Evolutionary conservation across 2,888 invertebrate genomes (phyloP), one percentile per base, ranked within the genome.

Genomic region (Podotricha telesiphe): DNA sequence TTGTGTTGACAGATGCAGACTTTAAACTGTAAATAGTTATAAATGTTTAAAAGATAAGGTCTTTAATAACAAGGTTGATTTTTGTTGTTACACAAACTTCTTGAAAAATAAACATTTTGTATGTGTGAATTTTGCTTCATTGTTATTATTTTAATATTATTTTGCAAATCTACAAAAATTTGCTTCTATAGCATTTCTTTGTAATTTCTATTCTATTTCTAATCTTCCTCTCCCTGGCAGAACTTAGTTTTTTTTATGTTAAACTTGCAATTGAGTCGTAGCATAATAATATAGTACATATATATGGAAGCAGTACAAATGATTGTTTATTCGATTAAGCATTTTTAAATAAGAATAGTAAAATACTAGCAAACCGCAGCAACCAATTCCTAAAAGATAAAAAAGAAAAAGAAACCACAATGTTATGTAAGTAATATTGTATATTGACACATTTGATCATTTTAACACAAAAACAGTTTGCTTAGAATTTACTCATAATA

Each of bases 61-160:
- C 87, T 86, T 89, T 86, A 86, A 86, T 79, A 90, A 91, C 91
- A 88, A 91, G 91, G 91, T 92, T 92, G 91, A 91, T 92, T 93
- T 90, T 93, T 93, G 93, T 93, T 93, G 92, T 91, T 93, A 93
- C 91, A 91, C 91, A 88, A 91, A 92, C 88, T 91, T 89, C 88
- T 86, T 88, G 87, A 91, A 91, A 89, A 92, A 92, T 91, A 93
- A 92, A 93, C 93, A 91, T 92, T 92, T 92, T 93, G 92, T 93
- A 92, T 90, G 93, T 92, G 93, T 92, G 93, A 90, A 82, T 79
- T 81, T 82, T 84, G 86, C 81, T 87, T 87, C 77, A 82, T 90
- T 87, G 82, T 87, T 90, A 72, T 74, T 74, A 72, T 74, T 72
- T 74, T 71, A 63, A 65, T 61, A 66, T 71, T 73, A 67, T 68